phyloP scores from a whole-genome alignment of 2,113 vertebrate species.

The Triplophysa dalaica region DNA sequence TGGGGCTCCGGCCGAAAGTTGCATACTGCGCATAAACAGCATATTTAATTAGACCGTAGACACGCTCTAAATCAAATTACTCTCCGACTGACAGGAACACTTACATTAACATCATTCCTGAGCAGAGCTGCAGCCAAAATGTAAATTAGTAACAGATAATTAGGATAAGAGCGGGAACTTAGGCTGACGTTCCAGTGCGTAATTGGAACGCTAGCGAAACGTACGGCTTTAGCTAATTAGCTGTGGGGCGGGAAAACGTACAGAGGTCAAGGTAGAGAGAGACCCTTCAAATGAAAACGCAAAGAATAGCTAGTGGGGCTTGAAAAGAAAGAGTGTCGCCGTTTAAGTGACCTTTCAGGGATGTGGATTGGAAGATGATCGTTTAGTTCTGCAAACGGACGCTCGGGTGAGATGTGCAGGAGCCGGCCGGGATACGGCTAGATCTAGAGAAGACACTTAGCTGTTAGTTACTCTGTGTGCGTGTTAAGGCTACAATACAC shows the following conservation, averaged over 20 bases:
- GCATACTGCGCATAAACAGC: conserved; percentile 79
- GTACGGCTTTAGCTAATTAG: conserved; percentile 78
- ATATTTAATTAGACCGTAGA: conserved; percentile 85
- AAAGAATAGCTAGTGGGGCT: conserved; percentile 4
- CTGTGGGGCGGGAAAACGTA: conserved; percentile 70
- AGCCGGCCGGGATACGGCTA: neutral
- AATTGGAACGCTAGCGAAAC: conserved; percentile 80
- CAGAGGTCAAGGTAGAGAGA: conserved; percentile 46
- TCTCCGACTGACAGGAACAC: conserved; percentile 84
- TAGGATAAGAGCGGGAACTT: conserved; percentile 82
- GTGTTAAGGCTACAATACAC: neutral
- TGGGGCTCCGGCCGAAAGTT: conserved; percentile 76
- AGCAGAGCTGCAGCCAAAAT: conserved; percentile 81
- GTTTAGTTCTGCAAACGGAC: neutral
- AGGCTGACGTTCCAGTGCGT: conserved; percentile 73
- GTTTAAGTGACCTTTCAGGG: neutral
- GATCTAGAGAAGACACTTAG: neutral
- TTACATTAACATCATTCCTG: conserved; percentile 83
- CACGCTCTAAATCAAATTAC: conserved; percentile 84
- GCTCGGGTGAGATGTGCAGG: neutral
- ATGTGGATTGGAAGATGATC: neutral
- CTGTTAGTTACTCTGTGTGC: neutral
- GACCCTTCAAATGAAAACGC: conserved; percentile 38
- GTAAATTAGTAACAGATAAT: conserved; percentile 88
- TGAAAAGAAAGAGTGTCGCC: neutral